These are phyloP conservation scores for Autographa gamma DNA, from an alignment of 2,888 invertebrate species.

Conservation along the genomic window DNA sequence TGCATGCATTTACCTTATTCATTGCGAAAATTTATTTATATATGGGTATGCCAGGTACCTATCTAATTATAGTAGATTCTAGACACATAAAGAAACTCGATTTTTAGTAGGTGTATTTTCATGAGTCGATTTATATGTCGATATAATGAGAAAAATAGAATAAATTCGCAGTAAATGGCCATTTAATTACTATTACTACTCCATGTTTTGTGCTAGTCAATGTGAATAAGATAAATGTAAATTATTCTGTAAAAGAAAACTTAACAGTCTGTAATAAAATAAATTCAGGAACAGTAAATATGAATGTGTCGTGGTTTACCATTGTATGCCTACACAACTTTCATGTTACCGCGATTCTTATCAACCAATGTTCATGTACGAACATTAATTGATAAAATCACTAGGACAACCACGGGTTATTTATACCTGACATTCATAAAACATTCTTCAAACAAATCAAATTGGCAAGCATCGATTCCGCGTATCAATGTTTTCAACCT, in stretches of 20 bases:
- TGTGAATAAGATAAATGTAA: neutral
- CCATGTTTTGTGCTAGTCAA: neutral
- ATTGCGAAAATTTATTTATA: too few species aligned
- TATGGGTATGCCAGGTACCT: too few species aligned
- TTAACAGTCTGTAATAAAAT: neutral
- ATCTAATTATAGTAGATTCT: too few species aligned
- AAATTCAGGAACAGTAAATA: neutral
- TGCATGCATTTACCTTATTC: too few species aligned
- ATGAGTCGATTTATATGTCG: too few species aligned
- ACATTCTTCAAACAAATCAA: slow-evolving; percentile 14
- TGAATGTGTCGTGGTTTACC: neutral
- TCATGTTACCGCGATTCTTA: slow-evolving; percentile 13
- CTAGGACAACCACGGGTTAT: slow-evolving; percentile 2
- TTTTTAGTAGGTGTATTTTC: too few species aligned
- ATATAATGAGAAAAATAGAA: too few species aligned
- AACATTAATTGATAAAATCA: slow-evolving; percentile 18
- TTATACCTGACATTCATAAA: slow-evolving; percentile 1
- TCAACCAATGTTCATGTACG: slow-evolving; percentile 7
- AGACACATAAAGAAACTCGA: too few species aligned
- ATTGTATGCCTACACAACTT: neutral
- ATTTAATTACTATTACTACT: neutral
- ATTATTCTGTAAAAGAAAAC: neutral
- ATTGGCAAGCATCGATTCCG: slow-evolving; percentile 28
- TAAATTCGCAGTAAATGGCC: neutral
- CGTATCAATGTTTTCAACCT: slow-evolving; percentile 20